Evolutionary conservation across 1,140 invertebrate species (phyloP).

Genomic region (Adoxophyes honmai): DNA sequence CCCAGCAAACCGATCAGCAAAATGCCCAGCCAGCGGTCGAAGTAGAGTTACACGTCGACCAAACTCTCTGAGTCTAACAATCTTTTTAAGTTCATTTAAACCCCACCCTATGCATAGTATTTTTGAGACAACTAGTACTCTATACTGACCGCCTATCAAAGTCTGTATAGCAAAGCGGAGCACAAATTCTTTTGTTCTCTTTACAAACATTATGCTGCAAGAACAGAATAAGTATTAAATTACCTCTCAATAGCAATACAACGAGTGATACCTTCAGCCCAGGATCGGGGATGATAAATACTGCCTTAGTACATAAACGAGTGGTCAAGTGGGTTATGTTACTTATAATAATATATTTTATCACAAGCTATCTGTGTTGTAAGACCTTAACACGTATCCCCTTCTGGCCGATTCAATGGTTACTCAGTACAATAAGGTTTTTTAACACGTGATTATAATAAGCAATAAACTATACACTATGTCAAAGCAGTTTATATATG

Average conservation of each 20-base stretch:
- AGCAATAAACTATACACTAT: background rate
- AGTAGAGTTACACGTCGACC: constrained; percentile 51
- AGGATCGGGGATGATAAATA: background rate
- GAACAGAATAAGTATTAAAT: constrained; percentile 10
- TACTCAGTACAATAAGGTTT: background rate
- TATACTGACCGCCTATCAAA: background rate
- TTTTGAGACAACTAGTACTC: background rate
- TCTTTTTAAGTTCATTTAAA: constrained; percentile 24
- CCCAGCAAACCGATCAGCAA: constrained; percentile 40
- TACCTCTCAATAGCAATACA: constrained; percentile 9
- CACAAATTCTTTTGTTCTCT: background rate
- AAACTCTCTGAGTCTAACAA: constrained; percentile 50
- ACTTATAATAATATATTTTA: no score
- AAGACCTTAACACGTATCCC: background rate
- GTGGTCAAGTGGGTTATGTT: no score
- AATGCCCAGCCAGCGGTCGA: constrained; percentile 46
- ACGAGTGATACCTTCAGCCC: background rate
- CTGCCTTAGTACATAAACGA: background rate
- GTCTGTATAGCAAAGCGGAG: background rate
- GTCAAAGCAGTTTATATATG: no score
- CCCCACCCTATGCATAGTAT: constrained; percentile 24
- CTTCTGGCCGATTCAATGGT: background rate
- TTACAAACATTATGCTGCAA: background rate
- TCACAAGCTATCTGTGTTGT: no score
- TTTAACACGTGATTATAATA: constrained; percentile 6